Base-by-base conservation (phyloP, 2,113 vertebrate species). In the Electrona antarctica region DNA sequence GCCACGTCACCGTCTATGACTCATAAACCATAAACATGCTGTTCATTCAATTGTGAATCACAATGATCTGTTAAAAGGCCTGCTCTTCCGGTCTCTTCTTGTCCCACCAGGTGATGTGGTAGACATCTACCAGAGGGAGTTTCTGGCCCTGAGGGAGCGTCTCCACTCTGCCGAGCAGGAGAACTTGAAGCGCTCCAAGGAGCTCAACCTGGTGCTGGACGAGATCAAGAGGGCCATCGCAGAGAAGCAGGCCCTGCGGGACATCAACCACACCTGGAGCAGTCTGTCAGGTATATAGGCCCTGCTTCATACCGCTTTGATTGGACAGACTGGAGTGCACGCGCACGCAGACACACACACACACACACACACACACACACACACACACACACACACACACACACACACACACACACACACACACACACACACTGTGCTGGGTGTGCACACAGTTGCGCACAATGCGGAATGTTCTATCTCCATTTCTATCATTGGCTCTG, bases 131-230 rank as follows among this genome's bases (percentile, higher is more conserved):
- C 97, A 99, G 93, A 87, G 96, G 71, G 97, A 98, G 90, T 98
- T 99, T 74, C 90, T 98, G 66, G 96, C 95, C 0, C 88, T 99
- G 73, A 94, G 97, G 46, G 97, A 99, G 86, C 94, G 97, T 1
- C 92, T 99, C 60, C 96, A 96, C 61, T 93, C 94, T 0, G 97
- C 97, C 0, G 97, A 98, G 88, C 96, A 97, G 90, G 97, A 99
- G 90, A 99, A 98, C 93, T 94, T 98, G 68, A 95, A 95, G 83
- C 96, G 97, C 74, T 98, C 97, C 7, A 98, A 98, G 86, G 97
- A 99, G 85, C 95, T 99, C 76, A 99, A 98, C 89, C 88, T 98
- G 91, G 97, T 99, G 55, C 94, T 99, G 89, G 97, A 98, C 67
- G 96, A 99, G 92, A 98, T 99, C 89, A 98, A 98, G 90, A 91